phyloP scores from a whole-genome alignment of 2,888 invertebrate genomes.

The Dugesia japonica region DNA sequence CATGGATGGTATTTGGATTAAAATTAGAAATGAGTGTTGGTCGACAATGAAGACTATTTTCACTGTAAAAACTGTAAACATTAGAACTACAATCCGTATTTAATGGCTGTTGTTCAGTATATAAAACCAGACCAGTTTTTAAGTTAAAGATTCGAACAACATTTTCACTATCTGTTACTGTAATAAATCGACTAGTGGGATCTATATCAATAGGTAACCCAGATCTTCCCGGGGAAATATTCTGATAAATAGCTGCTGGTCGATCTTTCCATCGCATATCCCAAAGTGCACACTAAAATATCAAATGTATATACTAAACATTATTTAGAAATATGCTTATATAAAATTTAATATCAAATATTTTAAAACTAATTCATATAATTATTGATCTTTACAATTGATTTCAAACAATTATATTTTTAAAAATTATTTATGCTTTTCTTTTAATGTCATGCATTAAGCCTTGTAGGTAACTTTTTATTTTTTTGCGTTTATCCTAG shows the following conservation, averaged over 20 bases:
- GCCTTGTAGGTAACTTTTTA: too few relatives aligned
- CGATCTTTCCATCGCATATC: background rate
- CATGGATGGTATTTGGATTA: background rate
- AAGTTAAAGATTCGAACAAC: background rate
- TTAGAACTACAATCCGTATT: background rate
- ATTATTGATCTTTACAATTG: too few relatives aligned
- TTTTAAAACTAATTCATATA: too few relatives aligned
- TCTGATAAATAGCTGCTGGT: background rate
- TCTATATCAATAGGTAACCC: background rate
- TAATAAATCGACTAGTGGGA: background rate
- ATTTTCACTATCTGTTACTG: background rate
- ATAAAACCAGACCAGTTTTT: background rate
- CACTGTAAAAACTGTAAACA: conserved; percentile 1
- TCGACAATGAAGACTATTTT: background rate
- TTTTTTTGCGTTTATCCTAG: too few relatives aligned
- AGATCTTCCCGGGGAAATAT: background rate
- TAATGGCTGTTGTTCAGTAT: background rate
- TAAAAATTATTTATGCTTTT: too few relatives aligned
- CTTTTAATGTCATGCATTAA: too few relatives aligned
- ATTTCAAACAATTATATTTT: too few relatives aligned
- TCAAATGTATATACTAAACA: background rate
- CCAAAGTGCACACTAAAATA: background rate
- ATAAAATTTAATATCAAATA: too few relatives aligned
- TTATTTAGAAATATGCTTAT: too few relatives aligned
- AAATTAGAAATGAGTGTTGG: background rate